These are phyloP conservation scores for Drosophila ogumai DNA, from an alignment of 1,140 invertebrate genomes.

Conservation along the genomic window DNA sequence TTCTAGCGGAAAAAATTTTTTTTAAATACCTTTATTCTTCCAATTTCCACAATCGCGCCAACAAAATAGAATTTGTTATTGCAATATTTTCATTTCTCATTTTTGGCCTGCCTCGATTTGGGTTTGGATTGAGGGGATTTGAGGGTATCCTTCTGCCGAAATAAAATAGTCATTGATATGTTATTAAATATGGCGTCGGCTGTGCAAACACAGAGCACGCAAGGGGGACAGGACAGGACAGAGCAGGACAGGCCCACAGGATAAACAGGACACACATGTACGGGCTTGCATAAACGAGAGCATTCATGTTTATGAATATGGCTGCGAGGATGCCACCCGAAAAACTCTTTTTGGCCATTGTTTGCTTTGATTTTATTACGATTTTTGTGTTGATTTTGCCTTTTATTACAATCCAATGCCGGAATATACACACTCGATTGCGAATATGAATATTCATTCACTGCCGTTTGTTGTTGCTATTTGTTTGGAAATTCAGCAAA, in stretches of 20 bases:
- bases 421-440: slow-evolving; percentile 23
- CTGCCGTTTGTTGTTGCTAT: slow-evolving; percentile 20
- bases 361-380: slow-evolving; percentile 82
- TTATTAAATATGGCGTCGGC: slow-evolving; percentile 73
- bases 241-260: slow-evolving; percentile 24
- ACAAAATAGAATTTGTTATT: slow-evolving; percentile 21
- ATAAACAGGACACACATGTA: slow-evolving; percentile 28
- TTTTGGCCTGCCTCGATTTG: slow-evolving; percentile 17
- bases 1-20: too few relatives aligned
- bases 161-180: slow-evolving; percentile 76
- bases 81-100: slow-evolving; percentile 16
- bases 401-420: slow-evolving; percentile 79
- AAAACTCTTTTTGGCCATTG: slow-evolving; percentile 51
- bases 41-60: slow-evolving; percentile 6
- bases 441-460: slow-evolving; percentile 50
- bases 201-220: slow-evolving; percentile 52
- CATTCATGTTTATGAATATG: slow-evolving; percentile 43
- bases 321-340: slow-evolving; percentile 8
- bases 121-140: background rate
- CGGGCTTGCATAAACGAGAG: background rate
- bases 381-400: slow-evolving; percentile 82
- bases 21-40: too few relatives aligned
- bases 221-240: slow-evolving; percentile 12
- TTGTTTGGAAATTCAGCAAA: slow-evolving; percentile 69
- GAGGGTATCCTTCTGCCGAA: slow-evolving; percentile 2